These are phyloP conservation scores for Pristionchus maxplancki DNA, from an alignment of 2,888 invertebrate genomes.

Conservation along the genomic window DNA sequence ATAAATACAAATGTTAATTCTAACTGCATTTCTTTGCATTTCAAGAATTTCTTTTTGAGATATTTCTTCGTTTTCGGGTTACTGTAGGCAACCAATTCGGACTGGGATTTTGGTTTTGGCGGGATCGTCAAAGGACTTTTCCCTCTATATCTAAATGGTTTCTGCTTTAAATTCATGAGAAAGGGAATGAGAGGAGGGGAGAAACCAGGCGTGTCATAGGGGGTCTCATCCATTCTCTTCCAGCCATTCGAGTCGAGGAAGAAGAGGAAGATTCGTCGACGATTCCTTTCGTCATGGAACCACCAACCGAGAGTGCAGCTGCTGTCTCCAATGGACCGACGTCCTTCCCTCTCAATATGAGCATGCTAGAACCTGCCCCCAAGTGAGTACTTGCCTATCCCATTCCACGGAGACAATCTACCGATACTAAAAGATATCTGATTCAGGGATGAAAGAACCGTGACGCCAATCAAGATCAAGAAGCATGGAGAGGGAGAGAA, in stretches of 20 bases:
- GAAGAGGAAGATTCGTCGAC: conserved; percentile 30
- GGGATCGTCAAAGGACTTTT: not conserved
- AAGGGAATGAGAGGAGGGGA: not conserved
- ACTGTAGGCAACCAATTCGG: not conserved
- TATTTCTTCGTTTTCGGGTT: too few species aligned
- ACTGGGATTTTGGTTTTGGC: not conserved
- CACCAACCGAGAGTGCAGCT: not conserved
- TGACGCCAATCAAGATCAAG: conserved; percentile 47
- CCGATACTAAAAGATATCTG: not conserved
- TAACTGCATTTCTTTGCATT: too few species aligned
- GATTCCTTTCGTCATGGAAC: conserved; percentile 46
- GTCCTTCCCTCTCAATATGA: conserved; percentile 45
- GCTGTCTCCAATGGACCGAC: not conserved
- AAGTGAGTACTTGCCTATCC: not conserved
- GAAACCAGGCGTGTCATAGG: not conserved
- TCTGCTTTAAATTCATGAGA: not conserved
- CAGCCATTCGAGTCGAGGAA: not conserved
- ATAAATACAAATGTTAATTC: too few species aligned
- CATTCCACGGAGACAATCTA: not conserved
- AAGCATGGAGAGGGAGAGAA: conserved; percentile 10
- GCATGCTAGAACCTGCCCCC: not conserved
- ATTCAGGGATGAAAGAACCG: conserved; percentile 46
- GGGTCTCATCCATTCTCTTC: not conserved
- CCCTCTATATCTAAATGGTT: not conserved
- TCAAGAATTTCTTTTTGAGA: too few species aligned